Evolutionary conservation across 2,797 vertebrate species (phyloP).

Genomic region (Glossophaga mutica): DNA sequence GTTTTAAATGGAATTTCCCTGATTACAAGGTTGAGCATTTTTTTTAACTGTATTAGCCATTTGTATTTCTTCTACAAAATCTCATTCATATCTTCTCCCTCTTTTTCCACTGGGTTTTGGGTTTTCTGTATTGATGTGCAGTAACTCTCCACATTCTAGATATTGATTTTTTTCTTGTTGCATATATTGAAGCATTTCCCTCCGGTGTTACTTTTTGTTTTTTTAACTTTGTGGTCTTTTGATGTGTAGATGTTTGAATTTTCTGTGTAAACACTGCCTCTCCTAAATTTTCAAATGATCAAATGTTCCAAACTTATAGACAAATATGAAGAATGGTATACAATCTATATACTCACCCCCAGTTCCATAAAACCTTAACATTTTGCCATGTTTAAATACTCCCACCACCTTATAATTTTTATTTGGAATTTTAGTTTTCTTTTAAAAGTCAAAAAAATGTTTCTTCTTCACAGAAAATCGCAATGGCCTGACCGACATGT

Average conservation of each 20-base stretch:
- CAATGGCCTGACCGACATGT: not conserved
- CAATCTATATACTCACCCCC: not conserved
- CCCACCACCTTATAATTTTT: not conserved
- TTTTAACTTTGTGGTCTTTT: not conserved
- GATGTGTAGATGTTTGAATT: not conserved
- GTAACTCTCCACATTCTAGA: not conserved
- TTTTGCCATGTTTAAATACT: not conserved
- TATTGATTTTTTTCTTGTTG: not conserved
- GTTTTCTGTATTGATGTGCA: not conserved
- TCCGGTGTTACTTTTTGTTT: not conserved
- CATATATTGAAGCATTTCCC: not conserved
- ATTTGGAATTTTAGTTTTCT: not conserved
- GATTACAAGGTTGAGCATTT: not conserved
- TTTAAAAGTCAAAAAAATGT: not conserved
- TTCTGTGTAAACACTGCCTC: not conserved
- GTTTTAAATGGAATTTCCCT: not conserved
- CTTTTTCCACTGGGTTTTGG: not conserved
- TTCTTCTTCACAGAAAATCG: not conserved
- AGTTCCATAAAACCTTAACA: not conserved
- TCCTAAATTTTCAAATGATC: slow-evolving; percentile 34
- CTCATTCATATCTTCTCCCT: not conserved
- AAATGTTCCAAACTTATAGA: not conserved
- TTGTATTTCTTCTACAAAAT: not conserved
- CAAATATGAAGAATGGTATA: not conserved
- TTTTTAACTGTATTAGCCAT: not conserved